Evolutionary conservation across 2,113 vertebrate species (phyloP).

Genomic region (Platysternon megacephalum): DNA sequence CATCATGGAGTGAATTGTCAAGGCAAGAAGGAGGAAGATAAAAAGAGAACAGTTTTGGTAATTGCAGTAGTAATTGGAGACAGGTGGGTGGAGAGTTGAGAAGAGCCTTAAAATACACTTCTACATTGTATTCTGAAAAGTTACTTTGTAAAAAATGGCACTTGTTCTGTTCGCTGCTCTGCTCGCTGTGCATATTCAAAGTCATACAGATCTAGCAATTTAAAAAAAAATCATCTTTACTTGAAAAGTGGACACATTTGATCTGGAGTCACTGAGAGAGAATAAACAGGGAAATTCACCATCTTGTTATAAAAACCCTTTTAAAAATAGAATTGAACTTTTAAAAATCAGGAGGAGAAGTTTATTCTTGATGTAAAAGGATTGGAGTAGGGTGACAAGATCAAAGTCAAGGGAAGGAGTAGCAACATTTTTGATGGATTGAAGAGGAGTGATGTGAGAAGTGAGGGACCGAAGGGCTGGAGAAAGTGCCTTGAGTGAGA

Average conservation of each 20-base stretch:
- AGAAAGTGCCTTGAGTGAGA: neutral
- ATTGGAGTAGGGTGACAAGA: neutral
- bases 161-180: neutral
- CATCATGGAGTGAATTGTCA: neutral
- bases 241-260: neutral
- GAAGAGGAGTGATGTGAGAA: neutral
- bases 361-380: fast-evolving
- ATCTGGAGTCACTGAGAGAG: neutral
- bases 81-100: neutral
- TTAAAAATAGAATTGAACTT: fast-evolving
- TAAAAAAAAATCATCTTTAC: neutral
- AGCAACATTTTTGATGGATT: neutral
- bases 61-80: neutral
- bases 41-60: neutral
- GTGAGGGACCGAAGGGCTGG: neutral
- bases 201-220: neutral
- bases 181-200: neutral
- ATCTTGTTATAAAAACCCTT: neutral
- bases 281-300: neutral
- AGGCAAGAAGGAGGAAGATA: neutral
- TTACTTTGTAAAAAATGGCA: neutral
- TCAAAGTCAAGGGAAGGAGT: neutral
- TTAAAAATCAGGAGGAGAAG: neutral
- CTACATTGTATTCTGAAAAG: neutral
- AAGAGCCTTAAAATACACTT: neutral